Base-by-base conservation (phyloP, 2,797 vertebrate genomes). In the Momotus momota region DNA sequence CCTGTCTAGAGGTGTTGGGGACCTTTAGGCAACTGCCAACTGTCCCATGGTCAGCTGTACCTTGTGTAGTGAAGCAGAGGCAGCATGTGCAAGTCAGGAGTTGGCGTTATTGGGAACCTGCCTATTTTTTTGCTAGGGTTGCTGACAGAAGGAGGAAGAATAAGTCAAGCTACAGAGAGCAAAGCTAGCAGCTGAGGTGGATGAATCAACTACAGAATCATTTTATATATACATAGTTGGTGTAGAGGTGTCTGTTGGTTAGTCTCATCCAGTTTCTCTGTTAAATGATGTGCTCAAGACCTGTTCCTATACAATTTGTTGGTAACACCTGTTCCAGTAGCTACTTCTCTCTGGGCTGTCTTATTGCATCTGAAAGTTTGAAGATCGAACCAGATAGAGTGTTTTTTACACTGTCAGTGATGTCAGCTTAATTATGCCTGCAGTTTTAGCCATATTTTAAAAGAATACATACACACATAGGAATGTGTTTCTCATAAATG, bases 371-470 rank as follows among this genome's bases (percentile, higher is more conserved):
- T 54, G 22, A 60, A 77, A 62, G 40, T 23, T 58, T 41, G 55
- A 80, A 71, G 71, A 60, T 64, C 0, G 0, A 33, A 60, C 25
- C 8, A 60, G 27, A 6, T 0, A 2, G 35, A 41, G 3, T 51
- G 26, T 7, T 7, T 75, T 92, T 79, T 73, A 81, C 54, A 17
- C 45, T 18, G 7, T 54, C 22, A 3, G 40, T 4, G 1, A 46
- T 40, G 3, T 80, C 43, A 75, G 33, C 25, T 67, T 64, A 81
- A 57, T 49, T 52, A 35, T 60, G 33, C 21, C 31, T 71, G 22
- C n/a, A 57, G 41, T 74, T 78, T 17, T 17, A 83, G 16, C 31
- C 15, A 4, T 45, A 23, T 52, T 75, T 35, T 40, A 3, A 18
- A 22, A 35, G 72, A 64, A 51, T 12, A 12, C 8, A 31, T 22